Conservation (phyloP, 2,888 invertebrate genomes). For the Cerceris ruficornis region DNA sequence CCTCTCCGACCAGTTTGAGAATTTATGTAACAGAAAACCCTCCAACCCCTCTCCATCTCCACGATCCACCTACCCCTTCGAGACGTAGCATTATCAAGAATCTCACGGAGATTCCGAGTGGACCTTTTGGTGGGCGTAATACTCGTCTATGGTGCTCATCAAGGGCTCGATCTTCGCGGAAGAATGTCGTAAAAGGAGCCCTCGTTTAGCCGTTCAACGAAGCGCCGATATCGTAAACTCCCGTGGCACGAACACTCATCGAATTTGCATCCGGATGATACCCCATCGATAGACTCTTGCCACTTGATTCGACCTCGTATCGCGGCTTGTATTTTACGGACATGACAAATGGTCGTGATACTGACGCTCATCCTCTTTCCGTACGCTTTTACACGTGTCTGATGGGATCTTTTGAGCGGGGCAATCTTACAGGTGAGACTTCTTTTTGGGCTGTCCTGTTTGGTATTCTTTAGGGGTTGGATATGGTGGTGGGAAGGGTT, state of each 20-base stretch:
- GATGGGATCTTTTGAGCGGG: too few species aligned
- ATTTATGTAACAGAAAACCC: too few species aligned
- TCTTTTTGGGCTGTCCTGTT: too few species aligned
- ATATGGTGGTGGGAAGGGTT: too few species aligned
- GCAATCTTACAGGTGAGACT: too few species aligned
- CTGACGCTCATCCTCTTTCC: background rate
- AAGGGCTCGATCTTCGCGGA: conserved; percentile 26
- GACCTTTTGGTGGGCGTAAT: conserved; percentile 30
- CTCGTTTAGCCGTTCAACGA: conserved; percentile 16
- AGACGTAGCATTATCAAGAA: conserved; percentile 17
- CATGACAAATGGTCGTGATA: background rate
- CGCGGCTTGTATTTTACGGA: background rate
- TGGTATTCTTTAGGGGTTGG: too few species aligned
- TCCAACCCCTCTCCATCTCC: background rate
- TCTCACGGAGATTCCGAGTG: conserved; percentile 28
- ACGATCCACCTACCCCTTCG: background rate
- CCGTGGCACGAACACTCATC: background rate
- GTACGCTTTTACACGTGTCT: background rate
- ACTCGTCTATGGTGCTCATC: conserved; percentile 20
- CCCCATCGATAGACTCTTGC: background rate
- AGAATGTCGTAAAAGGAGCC: conserved; percentile 32
- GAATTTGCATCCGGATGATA: conserved; percentile 9
- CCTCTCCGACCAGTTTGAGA: too few species aligned
- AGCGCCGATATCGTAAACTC: conserved; percentile 31
- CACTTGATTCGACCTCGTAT: background rate